Evolutionary conservation across 2,113 vertebrate species (phyloP).

Genomic region (Ivindomyrus marchei): DNA sequence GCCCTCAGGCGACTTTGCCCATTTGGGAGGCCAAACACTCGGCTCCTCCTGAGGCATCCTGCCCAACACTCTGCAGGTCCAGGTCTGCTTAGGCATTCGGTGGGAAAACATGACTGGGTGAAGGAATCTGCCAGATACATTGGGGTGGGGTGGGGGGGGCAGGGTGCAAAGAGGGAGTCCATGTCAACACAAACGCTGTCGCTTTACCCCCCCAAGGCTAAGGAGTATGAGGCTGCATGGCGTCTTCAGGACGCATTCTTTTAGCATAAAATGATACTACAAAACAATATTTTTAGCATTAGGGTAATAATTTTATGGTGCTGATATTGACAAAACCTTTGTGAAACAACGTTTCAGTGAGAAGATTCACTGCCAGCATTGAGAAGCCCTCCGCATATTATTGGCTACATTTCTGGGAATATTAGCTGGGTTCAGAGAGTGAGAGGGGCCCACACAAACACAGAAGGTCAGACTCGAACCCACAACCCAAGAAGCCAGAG

Average conservation of each 20-base stretch:
- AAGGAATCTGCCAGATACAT: neutral
- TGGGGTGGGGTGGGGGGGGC: neutral
- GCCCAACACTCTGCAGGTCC: neutral
- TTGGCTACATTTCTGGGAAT: neutral
- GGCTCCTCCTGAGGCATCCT: neutral
- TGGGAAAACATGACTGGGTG: neutral
- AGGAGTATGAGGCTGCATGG: too few species aligned
- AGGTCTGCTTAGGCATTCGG: neutral
- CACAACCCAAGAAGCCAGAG: neutral
- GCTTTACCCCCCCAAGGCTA: too few species aligned
- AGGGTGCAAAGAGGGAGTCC: neutral
- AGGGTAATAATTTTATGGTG: neutral
- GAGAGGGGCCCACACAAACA: neutral
- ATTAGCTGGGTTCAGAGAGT: neutral
- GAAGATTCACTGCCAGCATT: neutral
- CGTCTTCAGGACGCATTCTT: too few species aligned
- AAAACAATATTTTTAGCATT: too few species aligned
- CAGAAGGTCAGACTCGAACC: neutral
- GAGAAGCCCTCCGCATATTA: neutral
- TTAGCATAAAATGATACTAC: too few species aligned
- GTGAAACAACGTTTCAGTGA: neutral
- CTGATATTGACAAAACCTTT: neutral
- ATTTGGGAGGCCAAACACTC: neutral
- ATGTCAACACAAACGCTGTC: neutral
- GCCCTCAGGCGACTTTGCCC: neutral